These are phyloP conservation scores for Phengaris alcon DNA, from an alignment of 2,888 invertebrate species.

Conservation along the genomic window DNA sequence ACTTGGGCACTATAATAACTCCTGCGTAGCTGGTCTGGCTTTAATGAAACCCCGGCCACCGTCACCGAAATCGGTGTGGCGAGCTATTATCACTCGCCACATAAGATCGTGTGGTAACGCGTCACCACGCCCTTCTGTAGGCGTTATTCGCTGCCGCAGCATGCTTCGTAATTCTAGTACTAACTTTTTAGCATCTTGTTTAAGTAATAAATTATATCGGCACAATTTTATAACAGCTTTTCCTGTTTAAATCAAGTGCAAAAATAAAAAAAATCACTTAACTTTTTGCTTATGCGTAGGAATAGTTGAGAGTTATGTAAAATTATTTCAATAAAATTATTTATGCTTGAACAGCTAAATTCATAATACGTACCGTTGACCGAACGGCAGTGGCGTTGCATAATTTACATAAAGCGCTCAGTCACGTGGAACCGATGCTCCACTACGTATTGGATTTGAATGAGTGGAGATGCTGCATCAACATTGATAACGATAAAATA, in stretches of 20 bases:
- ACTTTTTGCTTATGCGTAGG: neutral
- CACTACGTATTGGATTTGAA: neutral
- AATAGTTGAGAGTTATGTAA: neutral
- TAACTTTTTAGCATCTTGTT: neutral
- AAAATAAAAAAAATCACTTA: neutral
- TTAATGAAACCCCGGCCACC: too few relatives aligned
- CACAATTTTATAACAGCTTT: neutral
- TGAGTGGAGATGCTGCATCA: neutral
- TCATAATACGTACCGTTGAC: neutral
- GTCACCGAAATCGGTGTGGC: too few relatives aligned
- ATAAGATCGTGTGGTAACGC: neutral
- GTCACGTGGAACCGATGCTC: slow-evolving; percentile 18
- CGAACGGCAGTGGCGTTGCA: slow-evolving; percentile 19
- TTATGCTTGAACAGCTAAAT: slow-evolving; percentile 4
- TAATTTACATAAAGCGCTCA: neutral
- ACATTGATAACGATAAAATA: neutral
- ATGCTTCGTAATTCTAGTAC: neutral
- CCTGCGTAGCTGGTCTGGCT: too few relatives aligned
- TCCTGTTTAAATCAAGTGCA: neutral
- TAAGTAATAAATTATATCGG: neutral
- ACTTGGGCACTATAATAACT: too few relatives aligned
- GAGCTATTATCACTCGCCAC: too few relatives aligned
- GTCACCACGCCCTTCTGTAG: neutral
- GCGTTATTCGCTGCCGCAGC: too few relatives aligned
- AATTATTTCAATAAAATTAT: slow-evolving; percentile 18